These are phyloP conservation scores for Chelonus insularis DNA, from an alignment of 1,140 invertebrate genomes.

Conservation along the genomic window DNA sequence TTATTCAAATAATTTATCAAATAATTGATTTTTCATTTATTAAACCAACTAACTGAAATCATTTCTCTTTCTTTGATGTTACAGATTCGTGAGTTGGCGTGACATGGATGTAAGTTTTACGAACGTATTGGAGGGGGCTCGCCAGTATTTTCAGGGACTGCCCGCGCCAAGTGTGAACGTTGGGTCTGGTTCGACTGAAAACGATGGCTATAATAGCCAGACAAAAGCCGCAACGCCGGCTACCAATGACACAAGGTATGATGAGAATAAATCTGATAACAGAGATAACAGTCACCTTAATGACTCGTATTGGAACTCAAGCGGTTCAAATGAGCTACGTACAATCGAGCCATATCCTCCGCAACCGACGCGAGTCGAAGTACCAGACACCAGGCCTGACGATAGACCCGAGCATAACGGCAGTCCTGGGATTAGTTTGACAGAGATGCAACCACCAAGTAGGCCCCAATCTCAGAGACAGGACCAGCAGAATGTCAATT, in stretches of 20 bases:
- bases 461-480: slow-evolving; percentile 41
- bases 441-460: slow-evolving; percentile 53
- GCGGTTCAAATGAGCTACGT: slow-evolving; percentile 34
- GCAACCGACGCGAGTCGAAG: slow-evolving; percentile 51
- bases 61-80: slow-evolving; percentile 36
- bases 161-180: slow-evolving; percentile 64
- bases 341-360: slow-evolving; percentile 49
- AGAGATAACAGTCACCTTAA: slow-evolving; percentile 35
- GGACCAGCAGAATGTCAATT: slow-evolving; percentile 48
- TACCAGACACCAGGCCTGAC: slow-evolving; percentile 52
- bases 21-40: neutral
- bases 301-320: slow-evolving; percentile 45
- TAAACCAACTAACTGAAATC: too few species aligned
- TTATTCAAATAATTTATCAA: neutral
- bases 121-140: slow-evolving; percentile 77
- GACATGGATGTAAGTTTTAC: slow-evolving; percentile 76
- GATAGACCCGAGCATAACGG: slow-evolving; percentile 37
- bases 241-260: slow-evolving; percentile 34
- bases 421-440: slow-evolving; percentile 44
- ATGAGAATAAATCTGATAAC: slow-evolving; percentile 35
- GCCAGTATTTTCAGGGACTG: slow-evolving; percentile 77
- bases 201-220: slow-evolving; percentile 45
- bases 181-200: slow-evolving; percentile 51
- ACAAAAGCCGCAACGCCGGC: slow-evolving; percentile 41
- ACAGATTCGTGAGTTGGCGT: slow-evolving; percentile 57